phyloP scores from a whole-genome alignment of 2,888 invertebrate species.

The Cantharis lateralis region DNA sequence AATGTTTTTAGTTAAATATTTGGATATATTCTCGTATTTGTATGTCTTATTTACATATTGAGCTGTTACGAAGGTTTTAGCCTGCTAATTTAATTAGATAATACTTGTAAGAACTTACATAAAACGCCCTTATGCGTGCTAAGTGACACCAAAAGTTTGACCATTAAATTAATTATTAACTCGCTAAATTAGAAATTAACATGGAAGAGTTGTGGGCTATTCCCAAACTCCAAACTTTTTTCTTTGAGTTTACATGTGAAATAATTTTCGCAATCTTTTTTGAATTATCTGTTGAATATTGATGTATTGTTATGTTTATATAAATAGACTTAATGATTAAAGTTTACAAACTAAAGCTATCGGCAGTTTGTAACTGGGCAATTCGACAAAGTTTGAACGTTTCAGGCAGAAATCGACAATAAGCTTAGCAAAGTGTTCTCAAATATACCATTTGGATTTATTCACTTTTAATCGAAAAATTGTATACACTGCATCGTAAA shows the following conservation, averaged over 20 bases:
- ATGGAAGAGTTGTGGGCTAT: neutral
- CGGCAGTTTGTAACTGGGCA: constrained; percentile 1
- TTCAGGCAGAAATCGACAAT: neutral
- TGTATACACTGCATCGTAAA: neutral
- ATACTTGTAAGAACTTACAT: neutral
- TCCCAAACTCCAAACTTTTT: neutral
- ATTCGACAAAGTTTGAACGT: neutral
- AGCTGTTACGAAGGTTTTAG: neutral
- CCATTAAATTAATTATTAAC: neutral
- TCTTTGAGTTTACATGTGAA: neutral
- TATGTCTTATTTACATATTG: neutral
- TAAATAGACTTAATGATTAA: constrained; percentile 3
- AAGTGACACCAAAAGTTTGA: neutral
- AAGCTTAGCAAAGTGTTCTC: neutral
- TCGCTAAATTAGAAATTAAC: neutral
- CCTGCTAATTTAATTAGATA: neutral
- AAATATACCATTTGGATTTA: neutral
- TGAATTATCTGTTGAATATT: constrained; percentile 3
- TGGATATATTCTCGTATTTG: neutral
- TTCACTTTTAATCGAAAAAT: neutral
- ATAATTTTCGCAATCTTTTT: neutral
- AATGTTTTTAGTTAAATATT: neutral
- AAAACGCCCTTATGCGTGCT: neutral
- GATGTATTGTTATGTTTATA: constrained; percentile 2
- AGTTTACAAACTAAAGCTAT: neutral